Evolutionary conservation across 2,888 invertebrate genomes (phyloP).

Genomic region (Steinernema hermaphroditum): DNA sequence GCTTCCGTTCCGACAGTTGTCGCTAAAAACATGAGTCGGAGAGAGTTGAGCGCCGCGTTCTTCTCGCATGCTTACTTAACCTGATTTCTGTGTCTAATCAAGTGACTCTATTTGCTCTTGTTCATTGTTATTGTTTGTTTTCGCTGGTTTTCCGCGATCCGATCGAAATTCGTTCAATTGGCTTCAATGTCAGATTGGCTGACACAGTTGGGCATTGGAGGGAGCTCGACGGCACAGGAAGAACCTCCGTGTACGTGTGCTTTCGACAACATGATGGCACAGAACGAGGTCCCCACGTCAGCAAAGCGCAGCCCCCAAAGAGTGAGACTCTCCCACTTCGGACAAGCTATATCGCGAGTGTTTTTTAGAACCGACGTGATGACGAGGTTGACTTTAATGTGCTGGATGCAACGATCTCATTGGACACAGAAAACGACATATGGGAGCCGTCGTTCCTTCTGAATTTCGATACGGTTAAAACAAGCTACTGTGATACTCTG

Average conservation of each 20-base stretch:
- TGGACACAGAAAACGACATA: conserved; percentile 39
- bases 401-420: conserved; percentile 37
- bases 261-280: conserved; percentile 6
- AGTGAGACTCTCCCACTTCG: background rate
- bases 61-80: conserved; percentile 1
- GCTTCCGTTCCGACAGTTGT: conserved; percentile 26
- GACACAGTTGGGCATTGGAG: conserved; percentile 48
- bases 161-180: conserved; percentile 42
- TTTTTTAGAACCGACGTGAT: background rate
- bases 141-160: conserved; percentile 58
- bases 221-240: conserved; percentile 11
- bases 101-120: background rate
- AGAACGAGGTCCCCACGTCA: conserved; percentile 6
- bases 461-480: conserved; percentile 16
- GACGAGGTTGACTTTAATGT: conserved; percentile 20
- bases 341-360: too few species aligned
- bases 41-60: background rate
- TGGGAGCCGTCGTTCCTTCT: conserved; percentile 19
- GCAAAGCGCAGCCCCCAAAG: conserved; percentile 17
- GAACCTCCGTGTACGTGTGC: conserved; percentile 32
- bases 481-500: conserved; percentile 11
- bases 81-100: conserved; percentile 11
- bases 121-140: conserved; percentile 31
- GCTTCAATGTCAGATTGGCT: conserved; percentile 54
- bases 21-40: conserved; percentile 13